Base-by-base conservation (phyloP, 1,140 invertebrate genomes). In the Akabosia matsudoensis region DNA sequence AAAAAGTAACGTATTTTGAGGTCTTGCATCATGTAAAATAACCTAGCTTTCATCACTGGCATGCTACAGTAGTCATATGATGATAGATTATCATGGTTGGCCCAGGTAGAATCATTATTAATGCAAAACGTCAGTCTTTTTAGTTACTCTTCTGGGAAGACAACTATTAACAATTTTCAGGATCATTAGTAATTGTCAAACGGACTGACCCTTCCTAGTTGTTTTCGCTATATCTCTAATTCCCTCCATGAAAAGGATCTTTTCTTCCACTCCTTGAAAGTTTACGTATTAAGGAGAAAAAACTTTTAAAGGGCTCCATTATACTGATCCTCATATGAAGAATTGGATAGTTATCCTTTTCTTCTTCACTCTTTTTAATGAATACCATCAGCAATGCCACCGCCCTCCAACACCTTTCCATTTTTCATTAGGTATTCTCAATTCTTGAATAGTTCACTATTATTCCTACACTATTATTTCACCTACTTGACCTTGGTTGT, bases 161-260 rank as follows among this genome's bases (percentile, higher is more conserved):
- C 14, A 7, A 56, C 54, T 56, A 56, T 56, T 56, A 56, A 56
- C 54, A 56, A 56, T 56, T 56, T 56, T 67, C 61, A 67, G 61
- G 61, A 67, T 67, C 61, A 67, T 67, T 67, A 67, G 61, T 67
- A 67, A 67, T 67, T 67, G 61, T 67, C 61, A 67, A 67, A 10
- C 61, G 4, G 31, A 22, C 22, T 67, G 24, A 67, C 61, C 61
- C 61, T 67, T 67, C 1, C 10, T 22, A n/a, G 22, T 67, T 67
- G 61, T 67, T 67, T 67, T 56, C 7, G 4, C n/a, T 3, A 56
- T 13, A n/a, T n/a, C n/a, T n/a, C 24, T 10, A 10, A 56, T 10
- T 10, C 22, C n/a, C 54, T 16, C 10, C 54, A 56, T n/a, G 22
- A 56, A 56, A 22, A 13, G 54, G 10, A 10, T 22, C 10, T 56